phyloP scores from a whole-genome alignment of 1,140 invertebrate species.

The Drosophila littoralis region DNA sequence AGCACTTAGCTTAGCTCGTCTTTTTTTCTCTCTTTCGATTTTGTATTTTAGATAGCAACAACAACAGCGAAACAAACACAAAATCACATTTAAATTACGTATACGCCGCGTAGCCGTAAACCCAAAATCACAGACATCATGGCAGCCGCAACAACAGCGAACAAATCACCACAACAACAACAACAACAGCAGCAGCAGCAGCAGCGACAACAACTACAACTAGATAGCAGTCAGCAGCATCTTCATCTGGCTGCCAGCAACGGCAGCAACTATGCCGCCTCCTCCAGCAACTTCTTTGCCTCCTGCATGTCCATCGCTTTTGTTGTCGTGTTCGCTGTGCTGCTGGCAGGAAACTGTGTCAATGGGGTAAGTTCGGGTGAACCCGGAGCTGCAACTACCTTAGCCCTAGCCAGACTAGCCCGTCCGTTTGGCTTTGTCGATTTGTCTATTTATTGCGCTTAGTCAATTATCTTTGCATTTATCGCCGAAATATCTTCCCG shows the following conservation, averaged over 20 bases:
- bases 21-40: constrained; percentile 46
- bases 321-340: constrained; percentile 69
- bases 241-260: constrained; percentile 48
- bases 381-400: background rate
- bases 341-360: constrained; percentile 80
- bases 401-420: constrained; percentile 9
- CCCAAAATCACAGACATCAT: constrained; percentile 72
- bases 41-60: constrained; percentile 67
- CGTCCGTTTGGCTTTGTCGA: constrained; percentile 1
- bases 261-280: constrained; percentile 14
- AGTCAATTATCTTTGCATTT: constrained; percentile 49
- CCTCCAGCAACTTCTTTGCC: constrained; percentile 37
- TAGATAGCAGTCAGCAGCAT: constrained; percentile 48
- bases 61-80: constrained; percentile 28
- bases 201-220: constrained; percentile 44
- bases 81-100: constrained; percentile 75
- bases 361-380: constrained; percentile 76
- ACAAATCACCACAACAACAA: constrained; percentile 62
- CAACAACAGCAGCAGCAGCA: constrained; percentile 37
- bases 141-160: constrained; percentile 57
- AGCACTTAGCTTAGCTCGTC: constrained; percentile 48
- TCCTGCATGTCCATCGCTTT: constrained; percentile 45
- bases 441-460: constrained; percentile 41
- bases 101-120: constrained; percentile 51
- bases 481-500: constrained; percentile 30